phyloP scores from a whole-genome alignment of 2,888 invertebrate genomes.

The Agonopterix heracliana region DNA sequence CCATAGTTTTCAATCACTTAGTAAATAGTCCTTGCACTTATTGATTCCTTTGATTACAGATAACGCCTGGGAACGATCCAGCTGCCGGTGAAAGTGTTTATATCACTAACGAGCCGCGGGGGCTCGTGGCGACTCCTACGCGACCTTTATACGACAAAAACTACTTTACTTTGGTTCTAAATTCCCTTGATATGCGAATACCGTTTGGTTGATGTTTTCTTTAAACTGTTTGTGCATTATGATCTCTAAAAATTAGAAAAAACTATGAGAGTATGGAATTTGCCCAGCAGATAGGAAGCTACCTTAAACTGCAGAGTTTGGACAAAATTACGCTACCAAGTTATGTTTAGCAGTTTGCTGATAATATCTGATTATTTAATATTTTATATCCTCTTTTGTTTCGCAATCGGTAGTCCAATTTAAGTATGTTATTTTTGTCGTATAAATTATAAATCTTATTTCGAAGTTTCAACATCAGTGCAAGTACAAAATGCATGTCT shows the following conservation, averaged over 20 bases:
- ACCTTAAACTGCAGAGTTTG: no score
- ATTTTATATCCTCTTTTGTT: not conserved
- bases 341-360: no score
- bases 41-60: not conserved
- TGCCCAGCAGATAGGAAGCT: no score
- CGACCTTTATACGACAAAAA: not conserved
- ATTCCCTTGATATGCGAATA: not conserved
- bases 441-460: not conserved
- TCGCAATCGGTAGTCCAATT: not conserved
- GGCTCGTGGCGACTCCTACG: not conserved
- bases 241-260: not conserved
- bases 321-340: no score
- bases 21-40: not conserved
- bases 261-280: not conserved
- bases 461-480: not conserved
- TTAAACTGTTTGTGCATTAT: not conserved
- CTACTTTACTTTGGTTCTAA: no score
- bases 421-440: not conserved
- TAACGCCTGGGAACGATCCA: not conserved
- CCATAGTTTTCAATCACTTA: not conserved
- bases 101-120: not conserved
- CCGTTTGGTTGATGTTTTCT: not conserved
- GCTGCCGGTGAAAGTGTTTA: not conserved
- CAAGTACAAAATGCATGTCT: slow-evolving; percentile 4
- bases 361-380: not conserved